phyloP scores from a whole-genome alignment of 2,113 vertebrate genomes.

The Suncus etruscus region DNA sequence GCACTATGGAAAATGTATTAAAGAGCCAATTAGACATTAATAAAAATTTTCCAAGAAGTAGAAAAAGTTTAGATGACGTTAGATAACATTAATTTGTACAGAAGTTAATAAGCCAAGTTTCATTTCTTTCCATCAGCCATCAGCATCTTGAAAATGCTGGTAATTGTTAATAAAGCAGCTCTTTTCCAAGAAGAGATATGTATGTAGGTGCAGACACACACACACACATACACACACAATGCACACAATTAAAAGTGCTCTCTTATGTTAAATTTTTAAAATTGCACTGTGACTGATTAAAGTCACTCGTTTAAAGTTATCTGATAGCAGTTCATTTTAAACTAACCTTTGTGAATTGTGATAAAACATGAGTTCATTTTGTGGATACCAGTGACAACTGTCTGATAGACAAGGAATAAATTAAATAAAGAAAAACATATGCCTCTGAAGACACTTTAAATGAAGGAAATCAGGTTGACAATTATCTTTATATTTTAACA shows the following conservation, averaged over 20 bases:
- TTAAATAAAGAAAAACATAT: not conserved
- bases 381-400: not conserved
- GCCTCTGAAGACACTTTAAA: not conserved
- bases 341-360: constrained; percentile 3
- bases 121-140: constrained; percentile 43
- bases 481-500: not conserved
- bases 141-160: constrained; percentile 35
- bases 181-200: constrained; percentile 43
- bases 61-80: constrained; percentile 54
- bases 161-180: not conserved
- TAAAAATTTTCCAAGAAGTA: constrained; percentile 54
- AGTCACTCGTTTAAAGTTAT: constrained; percentile 2
- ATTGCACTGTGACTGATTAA: not conserved
- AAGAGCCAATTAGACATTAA: constrained; percentile 70
- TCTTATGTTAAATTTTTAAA: not conserved
- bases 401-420: not conserved
- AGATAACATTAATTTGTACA: constrained; percentile 64
- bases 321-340: constrained; percentile 21
- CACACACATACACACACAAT: not conserved
- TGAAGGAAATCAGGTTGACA: not conserved
- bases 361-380: constrained; percentile 31
- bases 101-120: constrained; percentile 71
- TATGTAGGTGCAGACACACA: not conserved
- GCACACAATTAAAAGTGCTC: not conserved
- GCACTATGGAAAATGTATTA: constrained; percentile 51